Evolutionary conservation across 2,113 vertebrate species (phyloP).

Genomic region (Hemibagrus wyckioides): DNA sequence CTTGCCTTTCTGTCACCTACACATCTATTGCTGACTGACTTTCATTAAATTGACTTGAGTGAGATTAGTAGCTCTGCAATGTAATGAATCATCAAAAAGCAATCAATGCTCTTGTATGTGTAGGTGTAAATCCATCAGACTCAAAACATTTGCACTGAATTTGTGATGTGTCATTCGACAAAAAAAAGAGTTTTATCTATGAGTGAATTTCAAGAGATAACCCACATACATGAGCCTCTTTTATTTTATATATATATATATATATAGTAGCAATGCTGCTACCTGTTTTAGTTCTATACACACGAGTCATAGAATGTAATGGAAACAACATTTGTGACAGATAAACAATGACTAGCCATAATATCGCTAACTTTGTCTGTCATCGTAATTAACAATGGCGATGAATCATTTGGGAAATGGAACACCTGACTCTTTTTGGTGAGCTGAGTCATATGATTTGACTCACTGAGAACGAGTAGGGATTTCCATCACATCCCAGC

Average conservation of each 20-base stretch:
- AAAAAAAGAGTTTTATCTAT: not conserved
- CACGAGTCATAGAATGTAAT: not conserved
- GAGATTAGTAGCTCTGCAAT: constrained; percentile 30
- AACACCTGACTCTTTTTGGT: not conserved
- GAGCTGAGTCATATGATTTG: constrained; percentile 1
- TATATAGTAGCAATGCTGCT: not conserved
- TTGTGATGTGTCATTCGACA: not conserved
- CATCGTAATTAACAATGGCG: not conserved
- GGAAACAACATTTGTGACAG: not conserved
- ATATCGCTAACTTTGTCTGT: not conserved
- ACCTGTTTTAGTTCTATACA: not conserved
- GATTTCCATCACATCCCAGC: not conserved
- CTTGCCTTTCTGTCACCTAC: constrained; percentile 10
- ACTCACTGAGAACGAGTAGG: not conserved
- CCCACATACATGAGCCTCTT: not conserved
- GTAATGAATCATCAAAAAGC: constrained; percentile 32
- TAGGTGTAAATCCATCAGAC: not conserved
- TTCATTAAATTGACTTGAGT: constrained; percentile 7
- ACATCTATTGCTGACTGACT: not conserved
- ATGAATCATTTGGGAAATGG: not conserved
- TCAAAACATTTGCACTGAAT: not conserved
- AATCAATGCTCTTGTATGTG: not conserved
- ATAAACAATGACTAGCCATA: not conserved
- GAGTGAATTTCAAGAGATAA: not conserved
- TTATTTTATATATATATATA: not conserved